Base-by-base conservation (phyloP, 2,888 invertebrate species). In the Andricus quercusramuli region DNA sequence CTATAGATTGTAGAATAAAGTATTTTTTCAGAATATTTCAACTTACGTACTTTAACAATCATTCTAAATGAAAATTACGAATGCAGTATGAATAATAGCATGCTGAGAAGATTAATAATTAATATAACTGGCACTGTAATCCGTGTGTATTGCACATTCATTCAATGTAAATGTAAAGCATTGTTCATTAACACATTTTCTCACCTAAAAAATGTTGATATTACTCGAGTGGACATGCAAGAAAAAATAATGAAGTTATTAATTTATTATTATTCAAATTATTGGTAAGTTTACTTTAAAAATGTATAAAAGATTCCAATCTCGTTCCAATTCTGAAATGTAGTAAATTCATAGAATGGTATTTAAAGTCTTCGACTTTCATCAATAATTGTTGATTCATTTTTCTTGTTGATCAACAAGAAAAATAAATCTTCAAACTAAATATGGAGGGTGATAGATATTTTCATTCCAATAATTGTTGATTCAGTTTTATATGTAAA, bases 401-500 rank as follows among this genome's bases (percentile, higher is more conserved):
- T 51, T 51, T 51, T 47, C n/a, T n/a, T n/a, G n/a, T n/a, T n/a
- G n/a, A n/a, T n/a, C n/a, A n/a, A n/a, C n/a, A n/a, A n/a, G n/a
- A n/a, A n/a, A n/a, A n/a, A n/a, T n/a, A n/a, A n/a, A n/a, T n/a
- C n/a, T n/a, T n/a, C n/a, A n/a, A n/a, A n/a, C n/a, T n/a, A n/a
- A n/a, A n/a, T n/a, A n/a, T n/a, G n/a, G n/a, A n/a, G n/a, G n/a
- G n/a, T n/a, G n/a, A n/a, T n/a, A n/a, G n/a, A n/a, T n/a, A n/a
- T n/a, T n/a, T n/a, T n/a, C n/a, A n/a, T n/a, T n/a, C n/a, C 8
- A 68, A 68, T 68, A 68, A 44, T 68, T 25, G 25, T 20, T 47
- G 47, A 68, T 17, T 29, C 25, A 68, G 25, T 51, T 51, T 51
- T 47, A 29, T 51, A 29, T 70, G 6, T 20, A 70, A 51, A 70